phyloP scores from a whole-genome alignment of 2,113 vertebrate species.

The Campylorhamphus procurvoides region DNA sequence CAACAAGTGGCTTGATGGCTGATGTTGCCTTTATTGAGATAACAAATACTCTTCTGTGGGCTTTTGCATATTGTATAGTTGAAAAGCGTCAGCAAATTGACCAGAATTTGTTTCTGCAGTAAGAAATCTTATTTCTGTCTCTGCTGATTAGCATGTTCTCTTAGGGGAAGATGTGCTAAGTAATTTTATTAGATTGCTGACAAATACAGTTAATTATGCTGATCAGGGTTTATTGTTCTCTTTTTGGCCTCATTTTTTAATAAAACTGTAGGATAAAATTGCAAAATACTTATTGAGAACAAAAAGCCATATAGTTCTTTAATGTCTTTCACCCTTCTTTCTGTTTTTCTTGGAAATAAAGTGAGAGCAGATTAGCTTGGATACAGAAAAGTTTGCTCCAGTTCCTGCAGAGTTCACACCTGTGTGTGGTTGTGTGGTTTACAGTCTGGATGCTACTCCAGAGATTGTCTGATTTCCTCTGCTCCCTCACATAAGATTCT shows the following conservation, averaged over 20 bases:
- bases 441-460: not conserved
- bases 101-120: not conserved
- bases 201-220: not conserved
- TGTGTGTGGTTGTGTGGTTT: rapidly evolving
- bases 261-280: not conserved
- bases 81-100: not conserved
- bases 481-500: not conserved
- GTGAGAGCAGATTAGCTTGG: not conserved
- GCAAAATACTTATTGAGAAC: not conserved
- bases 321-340: not conserved
- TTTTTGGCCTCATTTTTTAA: not conserved
- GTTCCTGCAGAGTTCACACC: not conserved
- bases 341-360: not conserved
- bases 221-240: not conserved
- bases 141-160: not conserved
- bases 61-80: not conserved
- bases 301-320: not conserved
- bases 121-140: not conserved
- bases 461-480: not conserved
- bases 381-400: not conserved
- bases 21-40: not conserved
- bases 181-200: not conserved
- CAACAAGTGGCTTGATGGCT: not conserved
- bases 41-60: not conserved
- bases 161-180: not conserved